phyloP scores from a whole-genome alignment of 2,113 vertebrate genomes.

The Tenebrosternarchus preto region DNA sequence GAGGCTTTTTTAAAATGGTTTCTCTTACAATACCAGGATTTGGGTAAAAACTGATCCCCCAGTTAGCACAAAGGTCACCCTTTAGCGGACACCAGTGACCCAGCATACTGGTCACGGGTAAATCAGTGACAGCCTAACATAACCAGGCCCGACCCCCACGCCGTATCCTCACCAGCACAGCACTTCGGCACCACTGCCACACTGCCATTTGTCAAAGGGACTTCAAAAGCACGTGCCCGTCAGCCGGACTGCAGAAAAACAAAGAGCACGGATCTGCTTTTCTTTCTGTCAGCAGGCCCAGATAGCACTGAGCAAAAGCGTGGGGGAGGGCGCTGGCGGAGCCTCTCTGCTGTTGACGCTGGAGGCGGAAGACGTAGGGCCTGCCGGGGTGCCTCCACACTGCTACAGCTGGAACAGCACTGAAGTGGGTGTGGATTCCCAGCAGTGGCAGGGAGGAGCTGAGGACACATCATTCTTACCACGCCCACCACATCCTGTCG shows the following conservation, averaged over 20 bases:
- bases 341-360: no score
- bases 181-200: constrained; percentile 42
- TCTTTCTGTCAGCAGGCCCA: constrained; percentile 48
- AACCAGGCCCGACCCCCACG: constrained; percentile 1
- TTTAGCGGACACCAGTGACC: constrained; percentile 20
- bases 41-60: background rate
- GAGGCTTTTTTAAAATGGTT: background rate
- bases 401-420: constrained; percentile 29
- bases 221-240: constrained; percentile 39
- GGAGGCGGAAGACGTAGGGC: constrained; percentile 6
- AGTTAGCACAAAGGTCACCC: background rate
- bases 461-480: constrained; percentile 26
- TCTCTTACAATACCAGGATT: background rate
- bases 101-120: constrained; percentile 20
- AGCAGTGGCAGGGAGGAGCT: constrained; percentile 22
- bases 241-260: constrained; percentile 36
- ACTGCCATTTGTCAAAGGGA: constrained; percentile 46
- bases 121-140: constrained; percentile 32
- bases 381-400: constrained; percentile 16
- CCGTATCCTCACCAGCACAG: constrained; percentile 37
- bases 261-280: constrained; percentile 44
- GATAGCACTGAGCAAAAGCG: constrained; percentile 44
- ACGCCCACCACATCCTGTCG: constrained; percentile 13
- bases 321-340: no score
- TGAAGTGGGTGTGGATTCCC: constrained; percentile 25